Conservation (phyloP, 2,888 invertebrate species). For the Peribatodes rhomboidaria region DNA sequence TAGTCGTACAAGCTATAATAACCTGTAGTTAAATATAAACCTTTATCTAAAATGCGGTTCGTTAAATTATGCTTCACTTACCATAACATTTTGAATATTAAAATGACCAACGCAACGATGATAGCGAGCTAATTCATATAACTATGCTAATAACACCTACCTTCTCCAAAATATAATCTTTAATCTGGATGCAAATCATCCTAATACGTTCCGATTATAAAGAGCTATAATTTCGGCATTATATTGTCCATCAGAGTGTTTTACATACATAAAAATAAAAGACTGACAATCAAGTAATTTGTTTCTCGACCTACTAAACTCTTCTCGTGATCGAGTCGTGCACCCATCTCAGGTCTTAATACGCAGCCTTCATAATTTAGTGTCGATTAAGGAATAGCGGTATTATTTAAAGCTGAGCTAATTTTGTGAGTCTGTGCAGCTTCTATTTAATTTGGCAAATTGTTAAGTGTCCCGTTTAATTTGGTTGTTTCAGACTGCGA, state of each 20-base stretch:
- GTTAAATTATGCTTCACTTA: slow-evolving; percentile 72
- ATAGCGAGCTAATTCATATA: slow-evolving; percentile 82
- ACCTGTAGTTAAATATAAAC: slow-evolving; percentile 60
- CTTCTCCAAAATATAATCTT: slow-evolving; percentile 84
- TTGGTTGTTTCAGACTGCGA: slow-evolving; percentile 90
- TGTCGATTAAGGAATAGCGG: slow-evolving; percentile 59
- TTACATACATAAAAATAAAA: slow-evolving; percentile 85
- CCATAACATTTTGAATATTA: slow-evolving; percentile 78
- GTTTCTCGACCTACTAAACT: slow-evolving; percentile 83
- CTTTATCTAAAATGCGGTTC: slow-evolving; percentile 68
- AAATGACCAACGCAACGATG: slow-evolving; percentile 79
- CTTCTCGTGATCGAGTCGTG: slow-evolving; percentile 76
- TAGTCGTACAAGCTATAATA: slow-evolving; percentile 60
- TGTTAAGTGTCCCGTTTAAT: slow-evolving; percentile 31
- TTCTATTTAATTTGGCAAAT: slow-evolving; percentile 47
- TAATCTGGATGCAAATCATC: slow-evolving; percentile 86
- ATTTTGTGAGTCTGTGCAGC: slow-evolving; percentile 40
- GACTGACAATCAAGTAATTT: slow-evolving; percentile 82
- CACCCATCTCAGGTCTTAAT: slow-evolving; percentile 68
- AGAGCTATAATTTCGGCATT: slow-evolving; percentile 85
- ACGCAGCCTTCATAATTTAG: slow-evolving; percentile 66
- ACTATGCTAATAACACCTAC: slow-evolving; percentile 85
- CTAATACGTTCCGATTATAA: slow-evolving; percentile 85
- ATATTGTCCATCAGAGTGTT: slow-evolving; percentile 86
- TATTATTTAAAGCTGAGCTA: slow-evolving; percentile 50